These are phyloP conservation scores for Scrobipalpa atriplicella DNA, from an alignment of 2,888 invertebrate genomes.

Conservation along the genomic window DNA sequence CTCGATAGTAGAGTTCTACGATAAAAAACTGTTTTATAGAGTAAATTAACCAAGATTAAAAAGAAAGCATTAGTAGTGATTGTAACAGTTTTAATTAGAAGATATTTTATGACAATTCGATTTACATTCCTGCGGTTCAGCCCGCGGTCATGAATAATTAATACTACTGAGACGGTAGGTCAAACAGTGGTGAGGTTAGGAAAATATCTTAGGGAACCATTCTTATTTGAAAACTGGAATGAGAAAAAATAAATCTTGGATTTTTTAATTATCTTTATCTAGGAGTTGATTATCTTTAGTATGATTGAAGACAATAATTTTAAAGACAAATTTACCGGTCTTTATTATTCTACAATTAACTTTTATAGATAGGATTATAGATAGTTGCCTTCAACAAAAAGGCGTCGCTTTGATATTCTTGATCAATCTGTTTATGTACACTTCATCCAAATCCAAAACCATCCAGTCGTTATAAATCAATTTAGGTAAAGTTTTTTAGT, in stretches of 20 bases:
- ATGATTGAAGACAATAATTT: too few relatives aligned
- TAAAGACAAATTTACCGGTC: too few relatives aligned
- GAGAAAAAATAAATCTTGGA: conserved; percentile 1
- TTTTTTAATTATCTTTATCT: not conserved
- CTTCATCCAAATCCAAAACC: too few relatives aligned
- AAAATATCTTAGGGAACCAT: not conserved
- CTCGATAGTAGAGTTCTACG: too few relatives aligned
- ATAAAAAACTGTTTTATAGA: too few relatives aligned
- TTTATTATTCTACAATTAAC: too few relatives aligned
- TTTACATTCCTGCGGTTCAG: conserved; percentile 28
- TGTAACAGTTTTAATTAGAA: conserved; percentile 28
- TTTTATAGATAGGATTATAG: too few relatives aligned
- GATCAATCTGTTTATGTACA: too few relatives aligned
- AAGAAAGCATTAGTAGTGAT: not conserved
- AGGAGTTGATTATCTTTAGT: not conserved
- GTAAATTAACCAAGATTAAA: not conserved
- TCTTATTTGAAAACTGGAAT: not conserved
- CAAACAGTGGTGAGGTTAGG: conserved; percentile 23
- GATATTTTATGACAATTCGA: conserved; percentile 29
- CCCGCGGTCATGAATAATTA: conserved; percentile 50
- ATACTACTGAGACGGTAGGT: conserved; percentile 35
- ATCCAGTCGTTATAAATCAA: too few relatives aligned
- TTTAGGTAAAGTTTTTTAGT: too few relatives aligned
- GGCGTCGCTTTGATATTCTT: too few relatives aligned
- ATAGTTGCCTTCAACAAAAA: too few relatives aligned